phyloP scores from a whole-genome alignment of 2,797 vertebrate species.

The Echeneis naucrates region DNA sequence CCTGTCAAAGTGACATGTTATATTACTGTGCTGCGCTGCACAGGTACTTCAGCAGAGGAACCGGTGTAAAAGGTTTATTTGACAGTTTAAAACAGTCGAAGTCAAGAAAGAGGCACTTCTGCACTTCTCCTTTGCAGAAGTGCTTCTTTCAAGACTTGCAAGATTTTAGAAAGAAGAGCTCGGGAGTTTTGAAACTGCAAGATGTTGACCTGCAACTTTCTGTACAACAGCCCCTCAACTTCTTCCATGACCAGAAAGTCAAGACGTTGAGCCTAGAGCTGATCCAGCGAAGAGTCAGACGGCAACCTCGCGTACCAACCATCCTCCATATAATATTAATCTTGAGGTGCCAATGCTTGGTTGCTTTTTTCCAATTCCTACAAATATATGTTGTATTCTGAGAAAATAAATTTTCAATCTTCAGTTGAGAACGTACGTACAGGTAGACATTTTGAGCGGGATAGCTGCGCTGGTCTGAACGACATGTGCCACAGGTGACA shows the following conservation, averaged over 20 bases:
- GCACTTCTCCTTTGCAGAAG: conserved; percentile 6
- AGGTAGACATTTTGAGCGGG: no score
- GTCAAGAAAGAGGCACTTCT: conserved; percentile 31
- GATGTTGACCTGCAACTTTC: neutral
- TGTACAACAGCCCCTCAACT: neutral
- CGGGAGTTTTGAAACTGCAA: neutral
- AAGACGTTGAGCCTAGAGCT: conserved; percentile 5
- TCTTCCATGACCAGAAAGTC: neutral
- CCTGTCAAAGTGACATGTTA: conserved; percentile 81
- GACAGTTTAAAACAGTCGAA: conserved; percentile 55
- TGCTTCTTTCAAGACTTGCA: conserved; percentile 18
- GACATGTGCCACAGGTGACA: no score
- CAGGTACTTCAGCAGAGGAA: conserved; percentile 58
- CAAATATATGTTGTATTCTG: neutral
- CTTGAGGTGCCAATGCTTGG: neutral
- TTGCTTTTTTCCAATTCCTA: neutral
- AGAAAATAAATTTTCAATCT: neutral
- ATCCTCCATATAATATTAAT: neutral
- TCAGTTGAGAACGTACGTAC: no score
- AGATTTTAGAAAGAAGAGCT: conserved; percentile 16
- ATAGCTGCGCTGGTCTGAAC: no score
- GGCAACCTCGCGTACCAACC: neutral
- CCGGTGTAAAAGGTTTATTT: conserved; percentile 61
- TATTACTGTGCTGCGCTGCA: conserved; percentile 73
- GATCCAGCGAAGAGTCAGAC: neutral